These are phyloP conservation scores for Lepidochrysops patricia DNA, from an alignment of 2,888 invertebrate species.

Conservation along the genomic window DNA sequence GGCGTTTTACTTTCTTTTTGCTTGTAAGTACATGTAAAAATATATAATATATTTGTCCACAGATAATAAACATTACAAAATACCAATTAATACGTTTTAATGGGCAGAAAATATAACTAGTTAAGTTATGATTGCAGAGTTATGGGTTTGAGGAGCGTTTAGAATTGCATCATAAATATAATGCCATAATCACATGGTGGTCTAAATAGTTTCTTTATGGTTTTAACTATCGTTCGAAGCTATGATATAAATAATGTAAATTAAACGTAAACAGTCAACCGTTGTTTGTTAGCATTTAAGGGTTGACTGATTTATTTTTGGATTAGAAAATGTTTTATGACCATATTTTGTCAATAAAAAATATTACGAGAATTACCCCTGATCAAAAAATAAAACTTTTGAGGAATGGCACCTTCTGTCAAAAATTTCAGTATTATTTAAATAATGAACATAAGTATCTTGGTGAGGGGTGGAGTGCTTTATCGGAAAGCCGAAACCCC, in stretches of 20 bases:
- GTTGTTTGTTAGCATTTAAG: neutral
- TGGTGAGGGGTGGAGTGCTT: too few relatives aligned
- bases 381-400: too few relatives aligned
- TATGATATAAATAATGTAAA: neutral
- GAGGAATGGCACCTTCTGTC: too few relatives aligned
- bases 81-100: conserved; percentile 19
- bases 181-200: conserved; percentile 27
- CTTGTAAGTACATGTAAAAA: neutral
- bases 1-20: neutral
- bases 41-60: neutral
- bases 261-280: neutral
- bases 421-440: too few relatives aligned
- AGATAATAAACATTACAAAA: neutral
- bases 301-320: neutral
- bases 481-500: too few relatives aligned
- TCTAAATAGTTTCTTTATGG: conserved; percentile 25
- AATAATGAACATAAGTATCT: too few relatives aligned
- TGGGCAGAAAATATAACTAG: conserved; percentile 25
- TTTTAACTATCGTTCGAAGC: neutral
- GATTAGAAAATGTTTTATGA: too few relatives aligned
- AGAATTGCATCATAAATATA: conserved; percentile 27
- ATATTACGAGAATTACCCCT: too few relatives aligned
- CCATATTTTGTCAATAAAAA: too few relatives aligned
- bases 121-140: conserved; percentile 18
- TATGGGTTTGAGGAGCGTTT: neutral